Evolutionary conservation across 2,888 invertebrate species (phyloP).

Genomic region (Gymnoscelis rufifasciata): DNA sequence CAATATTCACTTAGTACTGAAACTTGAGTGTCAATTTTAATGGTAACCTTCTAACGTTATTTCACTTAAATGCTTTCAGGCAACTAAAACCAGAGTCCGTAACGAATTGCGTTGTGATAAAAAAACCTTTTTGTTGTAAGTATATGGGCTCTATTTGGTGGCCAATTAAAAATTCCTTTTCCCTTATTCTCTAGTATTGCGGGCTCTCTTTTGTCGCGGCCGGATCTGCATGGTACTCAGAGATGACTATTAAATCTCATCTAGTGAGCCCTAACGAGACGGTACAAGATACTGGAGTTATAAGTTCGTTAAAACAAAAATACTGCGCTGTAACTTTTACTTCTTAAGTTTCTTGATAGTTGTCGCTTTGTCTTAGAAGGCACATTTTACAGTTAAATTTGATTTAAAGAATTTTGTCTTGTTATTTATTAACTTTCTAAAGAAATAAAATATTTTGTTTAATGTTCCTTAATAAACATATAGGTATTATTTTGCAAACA

Average conservation of each 20-base stretch:
- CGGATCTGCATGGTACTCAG: slow-evolving; percentile 56
- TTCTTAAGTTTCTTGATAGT: slow-evolving; percentile 17
- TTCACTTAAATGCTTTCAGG: slow-evolving; percentile 32
- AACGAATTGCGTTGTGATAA: slow-evolving; percentile 41
- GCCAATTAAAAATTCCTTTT: slow-evolving; percentile 71
- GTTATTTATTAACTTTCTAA: too few relatives aligned
- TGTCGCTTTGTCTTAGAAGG: slow-evolving; percentile 17
- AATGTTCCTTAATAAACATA: too few relatives aligned
- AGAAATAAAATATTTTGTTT: too few relatives aligned
- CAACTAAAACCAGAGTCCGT: slow-evolving; percentile 34
- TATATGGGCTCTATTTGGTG: slow-evolving; percentile 57
- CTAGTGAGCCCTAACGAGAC: slow-evolving; percentile 59
- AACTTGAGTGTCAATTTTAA: too few relatives aligned
- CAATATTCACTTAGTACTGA: too few relatives aligned
- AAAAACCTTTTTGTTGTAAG: slow-evolving; percentile 46
- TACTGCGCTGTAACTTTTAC: slow-evolving; percentile 25
- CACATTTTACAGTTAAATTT: not conserved
- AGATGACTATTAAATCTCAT: slow-evolving; percentile 64
- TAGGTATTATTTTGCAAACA: too few relatives aligned
- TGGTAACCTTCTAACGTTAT: slow-evolving; percentile 8
- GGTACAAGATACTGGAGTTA: slow-evolving; percentile 39
- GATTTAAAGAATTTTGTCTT: not conserved
- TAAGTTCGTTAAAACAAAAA: slow-evolving; percentile 33
- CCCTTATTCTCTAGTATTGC: slow-evolving; percentile 48
- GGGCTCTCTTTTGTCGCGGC: slow-evolving; percentile 59